Evolutionary conservation across 2,113 vertebrate genomes (phyloP), one percentile per base, ranked within the genome.

Genomic region (Etia nguti): DNA sequence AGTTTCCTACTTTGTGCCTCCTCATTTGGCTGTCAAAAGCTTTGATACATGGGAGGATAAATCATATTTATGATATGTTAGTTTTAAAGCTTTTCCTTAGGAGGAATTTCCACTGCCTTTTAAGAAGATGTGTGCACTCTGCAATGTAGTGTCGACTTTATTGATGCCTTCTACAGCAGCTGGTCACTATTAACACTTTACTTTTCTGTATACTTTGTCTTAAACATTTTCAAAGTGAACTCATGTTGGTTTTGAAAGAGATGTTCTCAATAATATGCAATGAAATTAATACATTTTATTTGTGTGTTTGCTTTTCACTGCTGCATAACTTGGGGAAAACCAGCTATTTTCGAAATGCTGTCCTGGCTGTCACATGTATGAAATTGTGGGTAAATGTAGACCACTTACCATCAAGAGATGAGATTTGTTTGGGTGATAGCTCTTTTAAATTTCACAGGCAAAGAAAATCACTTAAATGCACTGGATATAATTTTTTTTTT

Each of bases 1-100:
- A 84, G 88, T 43, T 50, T 89, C 73, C 6, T 22, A 13, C 41
- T 48, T 75, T 24, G n/a, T 55, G 86, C 22, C 79, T 85, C 65
- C 24, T 31, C 81, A 84, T 43, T 41, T n/a, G 81, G 81, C 36
- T 88, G 81, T 85, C 77, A 55, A 56, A 41, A 34, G 79, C 4
- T 83, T 75, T 84, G 83, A 87, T 70, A 80, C 36, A 43, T 56
- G 24, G 62, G 52, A 38, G 87, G 84, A 59, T 92, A 87, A 90
- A 92, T 92, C 88, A 87, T 10, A 83, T 87, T 13, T 89, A 59
- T 82, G 52, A 86, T 80, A 43, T 87, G 57, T 79, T 70, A 31
- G 41, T 82, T 87, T 89, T 56, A 86, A 62, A 81, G 75, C 60
- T 82, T 87, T 86, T 31, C 10, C 55, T 29, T 57, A 84, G 13